Base-by-base conservation (phyloP, 2,113 vertebrate genomes). In the Mystacornis crossleyi region DNA sequence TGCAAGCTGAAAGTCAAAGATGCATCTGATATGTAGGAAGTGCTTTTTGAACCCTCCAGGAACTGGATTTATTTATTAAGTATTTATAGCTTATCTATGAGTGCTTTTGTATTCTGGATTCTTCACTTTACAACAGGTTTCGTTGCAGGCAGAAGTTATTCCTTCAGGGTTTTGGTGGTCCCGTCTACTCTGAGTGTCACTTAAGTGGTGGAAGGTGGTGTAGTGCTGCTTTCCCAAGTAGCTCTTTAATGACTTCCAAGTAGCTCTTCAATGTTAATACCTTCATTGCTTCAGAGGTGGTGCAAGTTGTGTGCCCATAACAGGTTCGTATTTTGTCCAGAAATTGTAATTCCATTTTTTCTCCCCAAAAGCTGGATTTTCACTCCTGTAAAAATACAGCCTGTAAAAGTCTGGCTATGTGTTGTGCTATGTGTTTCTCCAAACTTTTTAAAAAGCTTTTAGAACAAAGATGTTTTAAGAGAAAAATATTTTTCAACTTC, bases 1-100 rank as follows among this genome's bases (percentile, higher is more conserved):
- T 89, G 90, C 81, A 58, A 90, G 40, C 47, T 79, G 43, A 51
- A 97, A 89, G 43, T 91, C 67, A 72, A 57, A 89, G 82, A 89
- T 53, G 34, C 33, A 70, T 94, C 42, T 18, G 14, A 79, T 94
- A 75, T 61, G 57, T 43, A 50, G 34, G 29, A 81, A 83, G 18
- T 72, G 43, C 48, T 65, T 70, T 92, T 61, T 40, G 26, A 74
- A 55, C 21, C 19, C 28, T 73, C 34, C 38, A 73, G 42, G 15
- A 71, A 67, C 34, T 45, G n/a, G 13, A 48, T 86, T 94, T 85
- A 51, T 86, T 16, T 47, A 81, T 62, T 90, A 86, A 40, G 95
- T 91, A 75, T 60, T 86, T 78, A 58, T 26, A 81, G 43, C 65
- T 73, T 45, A 43, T 31, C 54, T 78, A 24, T 7, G 5, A 93